Evolutionary conservation across 2,797 vertebrate genomes (phyloP).

Genomic region (Hapalemur alaotrensis): DNA sequence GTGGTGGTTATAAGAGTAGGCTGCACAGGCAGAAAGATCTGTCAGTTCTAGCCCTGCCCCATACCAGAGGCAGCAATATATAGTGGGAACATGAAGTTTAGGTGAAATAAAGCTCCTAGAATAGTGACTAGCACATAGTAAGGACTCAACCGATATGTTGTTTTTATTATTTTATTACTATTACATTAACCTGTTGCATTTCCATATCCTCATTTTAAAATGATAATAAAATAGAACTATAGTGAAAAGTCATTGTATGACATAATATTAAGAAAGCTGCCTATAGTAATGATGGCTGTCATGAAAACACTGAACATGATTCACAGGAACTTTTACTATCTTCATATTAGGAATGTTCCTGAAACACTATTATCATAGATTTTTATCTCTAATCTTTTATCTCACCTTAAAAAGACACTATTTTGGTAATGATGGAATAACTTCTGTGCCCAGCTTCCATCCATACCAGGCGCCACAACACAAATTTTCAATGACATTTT

Average conservation of each 20-base stretch:
- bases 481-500: background rate
- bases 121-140: background rate
- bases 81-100: background rate
- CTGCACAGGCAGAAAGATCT: background rate
- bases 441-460: background rate
- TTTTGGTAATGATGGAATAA: background rate
- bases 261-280: background rate
- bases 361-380: background rate
- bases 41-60: background rate
- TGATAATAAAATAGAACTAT: background rate
- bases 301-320: background rate
- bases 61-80: background rate
- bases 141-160: background rate
- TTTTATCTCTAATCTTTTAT: conserved; percentile 34
- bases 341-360: background rate
- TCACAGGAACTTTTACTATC: background rate
- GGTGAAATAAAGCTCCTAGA: background rate
- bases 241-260: background rate
- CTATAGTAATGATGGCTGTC: background rate
- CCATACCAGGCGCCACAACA: background rate
- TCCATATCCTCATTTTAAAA: background rate
- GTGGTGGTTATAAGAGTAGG: background rate
- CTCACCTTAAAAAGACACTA: background rate
- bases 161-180: background rate
- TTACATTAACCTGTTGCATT: background rate